A percentile compares a stretch with the other conserved stretches of the same genome.
phyloP scores from a whole-genome alignment of 2,113 vertebrate species.

The Sialia sialis region DNA sequence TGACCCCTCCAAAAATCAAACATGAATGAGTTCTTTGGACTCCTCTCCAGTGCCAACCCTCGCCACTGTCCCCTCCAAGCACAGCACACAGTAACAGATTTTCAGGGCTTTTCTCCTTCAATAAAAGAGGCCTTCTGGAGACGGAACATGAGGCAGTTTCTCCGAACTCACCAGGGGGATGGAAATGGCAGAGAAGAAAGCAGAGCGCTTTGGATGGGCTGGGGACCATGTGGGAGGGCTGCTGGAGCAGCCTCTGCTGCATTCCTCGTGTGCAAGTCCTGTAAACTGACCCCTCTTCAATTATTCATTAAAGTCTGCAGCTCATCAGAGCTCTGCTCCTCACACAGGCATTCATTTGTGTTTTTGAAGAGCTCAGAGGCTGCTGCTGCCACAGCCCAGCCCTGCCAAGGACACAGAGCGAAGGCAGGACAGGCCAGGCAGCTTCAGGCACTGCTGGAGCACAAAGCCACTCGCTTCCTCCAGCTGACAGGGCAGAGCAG shows the following conservation, averaged over 20 bases:
- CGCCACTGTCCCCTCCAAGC: neutral
- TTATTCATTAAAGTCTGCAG: conserved; percentile 49
- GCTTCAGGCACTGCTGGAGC: neutral
- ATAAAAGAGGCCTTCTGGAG: neutral
- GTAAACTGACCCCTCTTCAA: conserved; percentile 62
- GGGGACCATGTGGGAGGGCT: neutral
- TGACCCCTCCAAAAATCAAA: neutral
- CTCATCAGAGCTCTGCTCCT: conserved; percentile 31
- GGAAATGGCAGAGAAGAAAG: neutral
- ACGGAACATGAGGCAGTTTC: neutral
- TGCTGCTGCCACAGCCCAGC: neutral
- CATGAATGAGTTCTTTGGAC: rapidly evolving
- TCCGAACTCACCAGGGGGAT: neutral
- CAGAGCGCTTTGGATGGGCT: rapidly evolving
- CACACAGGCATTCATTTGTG: neutral
- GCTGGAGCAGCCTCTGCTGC: neutral
- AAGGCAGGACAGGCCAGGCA: neutral
- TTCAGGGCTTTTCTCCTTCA: neutral
- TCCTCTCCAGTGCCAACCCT: neutral
- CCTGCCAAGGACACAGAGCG: neutral
- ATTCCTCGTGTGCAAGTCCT: conserved; percentile 24
- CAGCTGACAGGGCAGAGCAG: neutral
- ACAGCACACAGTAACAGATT: neutral
- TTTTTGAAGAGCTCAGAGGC: neutral
- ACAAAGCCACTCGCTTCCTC: neutral